These are phyloP conservation scores for Bibio marci DNA, from an alignment of 2,888 invertebrate species.

Conservation along the genomic window DNA sequence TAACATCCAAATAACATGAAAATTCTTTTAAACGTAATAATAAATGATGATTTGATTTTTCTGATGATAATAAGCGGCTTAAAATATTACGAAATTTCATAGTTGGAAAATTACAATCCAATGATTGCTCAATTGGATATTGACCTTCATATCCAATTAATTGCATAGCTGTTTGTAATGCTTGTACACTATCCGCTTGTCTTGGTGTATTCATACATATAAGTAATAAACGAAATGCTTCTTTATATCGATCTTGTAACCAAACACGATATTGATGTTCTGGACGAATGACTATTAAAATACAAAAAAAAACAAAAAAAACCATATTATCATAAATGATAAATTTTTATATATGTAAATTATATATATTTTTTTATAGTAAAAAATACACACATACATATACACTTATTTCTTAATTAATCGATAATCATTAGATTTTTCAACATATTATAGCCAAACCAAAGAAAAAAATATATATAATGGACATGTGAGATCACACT, in stretches of 20 bases:
- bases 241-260: slow-evolving; percentile 52
- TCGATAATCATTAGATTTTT: not conserved
- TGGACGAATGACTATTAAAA: slow-evolving; percentile 30
- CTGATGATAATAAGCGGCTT: slow-evolving; percentile 41
- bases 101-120: slow-evolving; percentile 43
- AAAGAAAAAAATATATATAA: no score
- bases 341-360: no score
- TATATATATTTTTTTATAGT: no score
- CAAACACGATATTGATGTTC: slow-evolving; percentile 49
- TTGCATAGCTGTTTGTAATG: slow-evolving; percentile 55
- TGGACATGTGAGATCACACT: not conserved
- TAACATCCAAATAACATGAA: slow-evolving; percentile 53
- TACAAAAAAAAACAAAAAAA: slow-evolving; percentile 7
- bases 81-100: slow-evolving; percentile 49
- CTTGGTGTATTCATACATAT: slow-evolving; percentile 35
- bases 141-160: slow-evolving; percentile 55
- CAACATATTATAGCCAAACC: not conserved
- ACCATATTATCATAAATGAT: not conserved
- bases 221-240: slow-evolving; percentile 29
- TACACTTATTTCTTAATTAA: no score
- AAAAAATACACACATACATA: no score
- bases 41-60: slow-evolving; percentile 39
- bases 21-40: slow-evolving; percentile 59
- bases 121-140: slow-evolving; percentile 35
- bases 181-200: slow-evolving; percentile 36